phyloP scores from a whole-genome alignment of 2,888 invertebrate genomes.

The Imbricaverruca yamaguchii region DNA sequence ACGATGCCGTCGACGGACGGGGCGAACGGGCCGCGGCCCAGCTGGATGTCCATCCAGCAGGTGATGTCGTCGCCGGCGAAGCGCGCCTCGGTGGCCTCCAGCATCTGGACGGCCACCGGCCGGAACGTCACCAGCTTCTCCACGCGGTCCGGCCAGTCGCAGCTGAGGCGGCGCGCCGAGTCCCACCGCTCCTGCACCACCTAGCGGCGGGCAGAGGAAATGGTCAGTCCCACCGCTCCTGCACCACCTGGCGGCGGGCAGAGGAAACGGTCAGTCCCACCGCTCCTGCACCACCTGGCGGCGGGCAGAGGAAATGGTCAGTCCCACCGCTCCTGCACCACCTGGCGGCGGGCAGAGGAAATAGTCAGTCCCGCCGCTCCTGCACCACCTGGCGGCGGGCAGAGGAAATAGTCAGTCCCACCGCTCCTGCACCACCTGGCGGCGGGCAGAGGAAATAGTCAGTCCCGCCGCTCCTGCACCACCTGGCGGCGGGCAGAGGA shows the following conservation, averaged over 20 bases:
- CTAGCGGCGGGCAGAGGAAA: neutral
- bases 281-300: neutral
- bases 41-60: conserved; percentile 36
- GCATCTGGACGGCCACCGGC: conserved; percentile 35
- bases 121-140: conserved; percentile 36
- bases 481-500: no score
- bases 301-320: neutral
- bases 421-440: no score
- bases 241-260: neutral
- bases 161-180: conserved; percentile 34
- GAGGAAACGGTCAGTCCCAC: no score
- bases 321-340: no score
- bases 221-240: neutral
- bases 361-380: no score
- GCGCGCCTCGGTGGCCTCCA: conserved; percentile 34
- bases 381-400: no score
- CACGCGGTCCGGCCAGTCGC: conserved; percentile 32
- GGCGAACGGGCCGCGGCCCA: conserved; percentile 35
- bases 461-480: no score
- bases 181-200: conserved; percentile 36
- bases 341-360: no score
- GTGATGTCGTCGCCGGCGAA: conserved; percentile 35
- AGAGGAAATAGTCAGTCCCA: no score
- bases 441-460: no score
- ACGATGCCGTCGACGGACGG: conserved; percentile 33